phyloP scores from a whole-genome alignment of 53 echinoderm and acorn worm genomes.

The Antedon mediterranea region DNA sequence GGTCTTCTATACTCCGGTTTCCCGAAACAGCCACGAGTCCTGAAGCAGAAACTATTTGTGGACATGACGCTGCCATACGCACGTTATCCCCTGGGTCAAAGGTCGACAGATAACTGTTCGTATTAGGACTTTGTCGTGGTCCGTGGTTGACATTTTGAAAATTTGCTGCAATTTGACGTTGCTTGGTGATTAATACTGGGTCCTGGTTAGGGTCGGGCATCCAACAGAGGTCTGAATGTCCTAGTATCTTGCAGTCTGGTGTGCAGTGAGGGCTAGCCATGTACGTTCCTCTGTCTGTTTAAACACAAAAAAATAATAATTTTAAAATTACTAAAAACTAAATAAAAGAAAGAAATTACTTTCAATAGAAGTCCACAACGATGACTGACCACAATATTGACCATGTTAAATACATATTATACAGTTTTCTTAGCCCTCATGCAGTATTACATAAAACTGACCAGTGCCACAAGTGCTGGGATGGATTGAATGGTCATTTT shows the following conservation, averaged over 20 bases:
- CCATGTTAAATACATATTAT: not conserved
- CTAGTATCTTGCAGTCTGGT: slow-evolving; percentile 66
- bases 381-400: not conserved
- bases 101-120: not conserved
- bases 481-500: not conserved
- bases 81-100: slow-evolving; percentile 11
- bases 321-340: not conserved
- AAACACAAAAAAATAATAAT: not conserved
- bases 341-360: not conserved
- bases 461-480: not conserved
- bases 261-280: slow-evolving; percentile 77
- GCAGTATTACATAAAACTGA: not conserved
- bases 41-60: not conserved
- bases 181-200: not conserved
- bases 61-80: slow-evolving; percentile 6
- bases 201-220: slow-evolving; percentile 20
- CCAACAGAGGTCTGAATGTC: slow-evolving; percentile 91
- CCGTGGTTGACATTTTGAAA: slow-evolving; percentile 8
- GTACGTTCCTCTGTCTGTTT: slow-evolving; percentile 18
- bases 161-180: not conserved
- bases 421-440: not conserved
- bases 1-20: not conserved
- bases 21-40: slow-evolving; percentile 6
- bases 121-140: not conserved
- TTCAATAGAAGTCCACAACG: not conserved